Conservation (phyloP, 2,113 vertebrate genomes). For the Camelus bactrianus region DNA sequence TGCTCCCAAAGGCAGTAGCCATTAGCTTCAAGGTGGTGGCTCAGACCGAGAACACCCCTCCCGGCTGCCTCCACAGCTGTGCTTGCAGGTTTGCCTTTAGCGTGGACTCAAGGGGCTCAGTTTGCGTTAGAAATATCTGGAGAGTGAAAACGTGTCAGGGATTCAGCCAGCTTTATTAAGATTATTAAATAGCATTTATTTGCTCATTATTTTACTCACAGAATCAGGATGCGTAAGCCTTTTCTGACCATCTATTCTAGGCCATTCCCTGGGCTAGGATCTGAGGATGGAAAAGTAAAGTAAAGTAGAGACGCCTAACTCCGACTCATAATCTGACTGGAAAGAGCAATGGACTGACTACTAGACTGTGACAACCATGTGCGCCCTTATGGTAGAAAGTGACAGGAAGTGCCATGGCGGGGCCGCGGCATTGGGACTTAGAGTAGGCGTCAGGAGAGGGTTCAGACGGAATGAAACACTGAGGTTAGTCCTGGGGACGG, state of each 20-base stretch:
- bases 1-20: background rate
- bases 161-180: background rate
- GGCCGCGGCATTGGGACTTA: rapidly evolving
- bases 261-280: background rate
- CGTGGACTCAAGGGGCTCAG: background rate
- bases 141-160: background rate
- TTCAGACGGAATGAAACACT: background rate
- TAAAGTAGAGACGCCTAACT: background rate
- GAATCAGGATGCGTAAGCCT: background rate
- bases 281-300: background rate
- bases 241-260: background rate
- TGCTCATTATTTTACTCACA: background rate
- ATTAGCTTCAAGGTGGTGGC: background rate
- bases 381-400: background rate
- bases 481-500: background rate
- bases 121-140: background rate
- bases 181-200: background rate
- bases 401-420: background rate
- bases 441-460: background rate
- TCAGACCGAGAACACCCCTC: background rate
- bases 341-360: background rate
- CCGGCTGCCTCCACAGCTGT: background rate
- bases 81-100: background rate
- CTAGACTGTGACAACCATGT: background rate
- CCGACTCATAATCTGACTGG: background rate